Conservation (phyloP, 37 sponge, comb jelly and placozoan species). For the Oopsacas minuta region DNA sequence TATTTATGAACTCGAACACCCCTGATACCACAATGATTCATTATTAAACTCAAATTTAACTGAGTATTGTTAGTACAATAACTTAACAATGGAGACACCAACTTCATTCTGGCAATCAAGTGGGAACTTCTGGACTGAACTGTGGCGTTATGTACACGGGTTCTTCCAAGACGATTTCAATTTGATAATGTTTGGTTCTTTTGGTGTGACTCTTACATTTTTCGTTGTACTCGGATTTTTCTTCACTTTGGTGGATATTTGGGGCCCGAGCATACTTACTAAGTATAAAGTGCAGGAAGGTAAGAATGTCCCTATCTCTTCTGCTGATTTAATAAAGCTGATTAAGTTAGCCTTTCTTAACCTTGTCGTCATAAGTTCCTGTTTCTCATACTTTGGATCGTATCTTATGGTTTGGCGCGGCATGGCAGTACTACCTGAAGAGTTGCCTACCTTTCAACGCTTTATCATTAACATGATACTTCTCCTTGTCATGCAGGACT, state of each 20-base stretch:
- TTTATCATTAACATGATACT: not conserved
- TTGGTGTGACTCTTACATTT: not conserved
- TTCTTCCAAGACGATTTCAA: not conserved
- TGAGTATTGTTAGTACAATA: no score
- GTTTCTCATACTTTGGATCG: not conserved
- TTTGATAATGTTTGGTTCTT: not conserved
- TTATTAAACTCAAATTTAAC: no score
- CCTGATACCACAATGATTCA: no score
- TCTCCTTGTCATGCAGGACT: not conserved
- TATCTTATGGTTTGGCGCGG: not conserved
- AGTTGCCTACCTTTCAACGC: not conserved
- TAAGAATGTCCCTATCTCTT: not conserved
- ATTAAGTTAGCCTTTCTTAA: not conserved
- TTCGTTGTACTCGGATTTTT: not conserved
- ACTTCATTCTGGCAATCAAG: not conserved
- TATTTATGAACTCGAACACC: no score
- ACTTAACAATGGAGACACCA: not conserved
- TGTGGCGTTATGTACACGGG: not conserved
- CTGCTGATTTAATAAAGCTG: not conserved
- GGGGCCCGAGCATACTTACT: slow-evolving; percentile 7
- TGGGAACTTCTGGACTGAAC: not conserved
- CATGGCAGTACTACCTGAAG: not conserved
- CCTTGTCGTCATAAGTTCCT: not conserved
- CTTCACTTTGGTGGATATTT: not conserved
- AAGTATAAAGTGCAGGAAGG: not conserved